Conservation (phyloP, 2,113 vertebrate species). For the Vicugna pacos region DNA sequence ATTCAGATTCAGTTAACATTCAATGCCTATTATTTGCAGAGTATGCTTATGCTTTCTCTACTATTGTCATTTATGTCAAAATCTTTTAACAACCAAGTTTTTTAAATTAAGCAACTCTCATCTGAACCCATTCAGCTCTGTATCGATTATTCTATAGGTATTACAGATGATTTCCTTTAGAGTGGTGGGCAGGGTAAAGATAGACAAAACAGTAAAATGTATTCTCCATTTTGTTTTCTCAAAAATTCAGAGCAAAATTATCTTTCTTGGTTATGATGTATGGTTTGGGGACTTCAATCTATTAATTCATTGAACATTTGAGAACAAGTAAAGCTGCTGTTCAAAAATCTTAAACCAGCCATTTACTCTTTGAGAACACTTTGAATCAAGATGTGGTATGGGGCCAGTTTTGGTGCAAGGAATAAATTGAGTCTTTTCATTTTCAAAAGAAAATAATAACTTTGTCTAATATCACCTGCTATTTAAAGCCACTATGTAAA, state of each 20-base stretch:
- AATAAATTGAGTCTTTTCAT: background rate
- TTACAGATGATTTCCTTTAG: background rate
- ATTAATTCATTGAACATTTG: background rate
- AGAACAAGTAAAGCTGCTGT: background rate
- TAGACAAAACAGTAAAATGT: background rate
- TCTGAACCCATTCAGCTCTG: background rate
- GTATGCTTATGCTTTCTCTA: background rate
- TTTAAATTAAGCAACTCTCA: background rate
- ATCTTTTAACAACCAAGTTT: background rate
- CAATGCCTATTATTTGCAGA: background rate
- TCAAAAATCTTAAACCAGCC: background rate
- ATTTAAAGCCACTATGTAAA: background rate
- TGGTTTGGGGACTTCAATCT: background rate
- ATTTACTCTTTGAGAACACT: background rate
- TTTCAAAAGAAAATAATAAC: constrained; percentile 12
- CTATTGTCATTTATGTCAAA: background rate
- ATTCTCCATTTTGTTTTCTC: background rate
- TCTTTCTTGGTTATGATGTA: background rate
- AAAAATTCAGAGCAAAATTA: background rate
- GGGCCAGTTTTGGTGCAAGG: background rate
- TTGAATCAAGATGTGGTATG: background rate
- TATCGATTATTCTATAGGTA: background rate
- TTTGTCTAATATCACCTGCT: background rate
- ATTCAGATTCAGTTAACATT: background rate
- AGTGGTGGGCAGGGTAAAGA: background rate